These are phyloP conservation scores for Ernsta delagoae DNA, from an alignment of 2,888 invertebrate genomes.

Conservation along the genomic window DNA sequence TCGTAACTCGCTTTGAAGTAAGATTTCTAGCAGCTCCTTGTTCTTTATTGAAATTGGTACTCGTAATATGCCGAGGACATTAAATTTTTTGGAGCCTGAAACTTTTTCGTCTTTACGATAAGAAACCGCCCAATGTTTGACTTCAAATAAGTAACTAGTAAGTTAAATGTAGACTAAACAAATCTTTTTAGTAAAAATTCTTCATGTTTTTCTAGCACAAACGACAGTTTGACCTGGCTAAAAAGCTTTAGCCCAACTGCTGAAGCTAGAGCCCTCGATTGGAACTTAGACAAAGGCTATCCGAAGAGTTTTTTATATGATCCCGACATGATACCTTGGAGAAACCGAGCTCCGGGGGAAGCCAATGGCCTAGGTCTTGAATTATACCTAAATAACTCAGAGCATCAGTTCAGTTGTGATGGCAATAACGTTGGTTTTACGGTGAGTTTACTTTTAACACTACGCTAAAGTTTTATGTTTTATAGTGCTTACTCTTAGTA, in stretches of 20 bases:
- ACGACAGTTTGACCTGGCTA: constrained; percentile 68
- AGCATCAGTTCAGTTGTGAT: constrained; percentile 73
- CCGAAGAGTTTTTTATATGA: constrained; percentile 68
- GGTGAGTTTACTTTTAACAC: constrained; percentile 51
- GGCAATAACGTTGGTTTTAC: constrained; percentile 76
- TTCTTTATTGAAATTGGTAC: not conserved
- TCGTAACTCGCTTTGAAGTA: not conserved
- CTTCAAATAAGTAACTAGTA: not conserved
- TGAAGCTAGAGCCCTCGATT: constrained; percentile 52
- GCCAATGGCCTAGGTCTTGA: constrained; percentile 72
- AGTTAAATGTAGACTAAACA: not conserved
- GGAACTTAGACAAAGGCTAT: constrained; percentile 72
- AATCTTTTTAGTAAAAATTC: not conserved
- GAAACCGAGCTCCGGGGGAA: constrained; percentile 75
- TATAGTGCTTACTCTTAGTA: too few species aligned
- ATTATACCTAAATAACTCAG: constrained; percentile 70
- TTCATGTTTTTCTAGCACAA: constrained; percentile 55
- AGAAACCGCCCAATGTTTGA: not conserved
- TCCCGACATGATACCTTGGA: constrained; percentile 58
- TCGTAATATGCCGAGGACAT: not conserved
- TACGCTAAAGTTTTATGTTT: not conserved
- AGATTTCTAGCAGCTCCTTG: not conserved
- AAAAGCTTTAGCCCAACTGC: constrained; percentile 56
- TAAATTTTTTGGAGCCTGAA: not conserved
- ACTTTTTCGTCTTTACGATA: not conserved